A percentile compares a stretch with the other conserved stretches of the same genome.
These are phyloP conservation scores for Carassius carassius DNA, from an alignment of 2,113 vertebrate genomes.

Conservation along the genomic window DNA sequence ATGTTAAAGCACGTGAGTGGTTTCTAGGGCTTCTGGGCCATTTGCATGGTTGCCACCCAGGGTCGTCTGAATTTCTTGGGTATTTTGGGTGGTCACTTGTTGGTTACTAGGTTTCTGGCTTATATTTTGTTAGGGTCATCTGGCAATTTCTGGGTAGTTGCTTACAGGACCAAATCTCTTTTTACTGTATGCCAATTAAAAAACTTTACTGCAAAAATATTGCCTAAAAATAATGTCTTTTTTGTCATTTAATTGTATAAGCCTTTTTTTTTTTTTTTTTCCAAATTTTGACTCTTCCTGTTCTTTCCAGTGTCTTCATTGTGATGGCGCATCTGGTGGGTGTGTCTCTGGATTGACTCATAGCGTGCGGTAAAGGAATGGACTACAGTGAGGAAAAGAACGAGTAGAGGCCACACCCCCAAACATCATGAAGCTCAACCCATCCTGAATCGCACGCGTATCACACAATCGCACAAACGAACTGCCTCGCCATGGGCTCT, in stretches of 20 bases:
- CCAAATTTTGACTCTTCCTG: background rate
- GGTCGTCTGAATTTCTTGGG: too few species aligned
- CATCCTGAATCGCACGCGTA: constrained; percentile 27
- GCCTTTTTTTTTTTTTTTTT: too few species aligned
- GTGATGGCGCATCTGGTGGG: constrained; percentile 17
- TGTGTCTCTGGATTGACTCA: background rate
- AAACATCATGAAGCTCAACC: constrained; percentile 37
- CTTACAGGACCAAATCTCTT: background rate
- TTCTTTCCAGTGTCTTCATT: background rate
- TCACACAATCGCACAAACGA: background rate
- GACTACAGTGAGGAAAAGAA: background rate
- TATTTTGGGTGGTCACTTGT: too few species aligned
- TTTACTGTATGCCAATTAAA: background rate
- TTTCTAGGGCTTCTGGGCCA: background rate
- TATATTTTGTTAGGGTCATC: too few species aligned
- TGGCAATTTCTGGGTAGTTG: too few species aligned
- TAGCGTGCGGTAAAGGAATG: constrained; percentile 12
- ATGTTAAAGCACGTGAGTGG: too few species aligned
- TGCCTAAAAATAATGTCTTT: background rate
- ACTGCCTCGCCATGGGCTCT: constrained; percentile 60
- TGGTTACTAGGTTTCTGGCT: too few species aligned
- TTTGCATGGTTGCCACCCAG: too few species aligned
- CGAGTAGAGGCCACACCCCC: background rate
- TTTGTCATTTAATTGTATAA: background rate
- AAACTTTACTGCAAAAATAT: background rate